These are phyloP conservation scores for Clarias laeviceps DNA, from an alignment of 2,797 vertebrate genomes.

Conservation along the genomic window DNA sequence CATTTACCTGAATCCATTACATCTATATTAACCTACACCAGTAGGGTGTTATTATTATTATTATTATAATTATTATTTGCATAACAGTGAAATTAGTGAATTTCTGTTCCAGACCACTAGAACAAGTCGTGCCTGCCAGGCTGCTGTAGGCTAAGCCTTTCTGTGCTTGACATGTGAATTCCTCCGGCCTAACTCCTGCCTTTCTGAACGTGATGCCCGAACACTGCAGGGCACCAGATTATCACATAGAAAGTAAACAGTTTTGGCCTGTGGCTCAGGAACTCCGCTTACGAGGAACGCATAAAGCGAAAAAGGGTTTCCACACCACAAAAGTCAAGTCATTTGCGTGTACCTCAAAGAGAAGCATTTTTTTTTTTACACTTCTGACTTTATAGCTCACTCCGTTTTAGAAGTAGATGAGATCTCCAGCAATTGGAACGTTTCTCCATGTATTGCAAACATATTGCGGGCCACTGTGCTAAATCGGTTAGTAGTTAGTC, in stretches of 20 bases:
- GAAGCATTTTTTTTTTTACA: slow-evolving; percentile 36
- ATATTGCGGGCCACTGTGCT: slow-evolving; percentile 55
- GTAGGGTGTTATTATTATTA: background rate
- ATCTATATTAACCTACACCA: background rate
- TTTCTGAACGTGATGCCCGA: background rate
- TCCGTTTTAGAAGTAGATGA: slow-evolving; percentile 52
- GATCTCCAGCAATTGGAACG: slow-evolving; percentile 58
- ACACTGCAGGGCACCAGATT: background rate
- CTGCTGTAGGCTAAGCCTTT: background rate
- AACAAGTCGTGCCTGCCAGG: background rate
- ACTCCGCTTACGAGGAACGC: slow-evolving; percentile 3
- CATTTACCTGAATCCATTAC: background rate
- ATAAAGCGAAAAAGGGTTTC: slow-evolving; percentile 17
- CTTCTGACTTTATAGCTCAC: slow-evolving; percentile 41
- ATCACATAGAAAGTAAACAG: background rate
- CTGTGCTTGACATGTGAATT: background rate
- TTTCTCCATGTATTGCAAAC: slow-evolving; percentile 54
- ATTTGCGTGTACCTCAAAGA: slow-evolving; percentile 36
- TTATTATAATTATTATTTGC: background rate
- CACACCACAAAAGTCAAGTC: slow-evolving; percentile 9
- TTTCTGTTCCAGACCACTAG: background rate
- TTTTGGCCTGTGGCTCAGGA: background rate
- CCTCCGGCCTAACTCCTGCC: background rate
- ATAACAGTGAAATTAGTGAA: background rate
- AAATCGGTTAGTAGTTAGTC: slow-evolving; percentile 58